Evolutionary conservation across 2,113 vertebrate genomes (phyloP), one percentile per base, ranked within the genome.

Genomic region (Notarius quadriscutis): DNA sequence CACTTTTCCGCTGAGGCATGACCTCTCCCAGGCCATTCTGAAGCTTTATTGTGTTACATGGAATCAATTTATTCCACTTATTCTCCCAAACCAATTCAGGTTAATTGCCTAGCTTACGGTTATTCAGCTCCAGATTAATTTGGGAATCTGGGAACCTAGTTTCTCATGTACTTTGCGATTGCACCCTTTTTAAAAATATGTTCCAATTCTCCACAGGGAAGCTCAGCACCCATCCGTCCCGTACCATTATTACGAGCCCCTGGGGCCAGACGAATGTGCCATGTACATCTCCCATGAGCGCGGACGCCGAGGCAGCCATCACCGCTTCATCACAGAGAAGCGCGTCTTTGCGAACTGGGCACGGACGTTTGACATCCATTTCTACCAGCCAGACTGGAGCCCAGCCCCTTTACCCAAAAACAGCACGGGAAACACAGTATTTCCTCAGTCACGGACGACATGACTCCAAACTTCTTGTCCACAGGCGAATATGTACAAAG

Each of bases 281-380:
- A 99, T 99, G 98, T 99, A 99, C 94, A 94, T 99, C 41, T 98
- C 97, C 18, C 98, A 99, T 0, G 98, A 99, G 94, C 96, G 97
- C 5, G 97, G 97, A 20, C 96, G 96, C 12, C 96, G 97, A 77
- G 98, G 98, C 86, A 99, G 98, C 89, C 98, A 99, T 63, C 98
- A 99, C 87, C 98, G 98, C 80, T 99, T 99, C 90, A 98, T 99
- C 95, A 99, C 98, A 0, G 98, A 99, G 96, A 99, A 99, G 78
- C 94, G 96, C 1, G 98, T 99, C 82, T 99, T 99, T 67, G 96
- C 98, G 91, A 97, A 95, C 89, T 99, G 98, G 98, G 98, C 98
- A 0, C 95, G 95, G 95, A 98, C 96, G 72, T 98, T 97, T 95
- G 93, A 97, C 88, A 99, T 99, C 92, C 96, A 93, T 92, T 99